phyloP scores from a whole-genome alignment of 2,797 vertebrate genomes.

The Pangasius larnaudii region DNA sequence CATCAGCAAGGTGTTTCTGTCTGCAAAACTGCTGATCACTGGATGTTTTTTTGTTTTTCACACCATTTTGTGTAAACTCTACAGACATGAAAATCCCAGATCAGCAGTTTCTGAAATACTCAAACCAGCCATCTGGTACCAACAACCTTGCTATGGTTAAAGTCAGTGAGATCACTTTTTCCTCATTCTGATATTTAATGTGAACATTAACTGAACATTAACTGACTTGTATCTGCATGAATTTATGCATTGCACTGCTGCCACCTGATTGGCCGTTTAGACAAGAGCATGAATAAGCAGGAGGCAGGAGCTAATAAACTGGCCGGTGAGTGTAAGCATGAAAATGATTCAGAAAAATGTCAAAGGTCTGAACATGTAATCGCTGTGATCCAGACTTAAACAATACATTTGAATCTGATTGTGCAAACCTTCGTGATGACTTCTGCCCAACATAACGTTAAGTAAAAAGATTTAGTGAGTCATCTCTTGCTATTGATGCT shows the following conservation, averaged over 20 bases:
- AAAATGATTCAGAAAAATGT: background rate
- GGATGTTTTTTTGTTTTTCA: background rate
- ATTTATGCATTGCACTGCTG: background rate
- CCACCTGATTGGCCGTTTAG: background rate
- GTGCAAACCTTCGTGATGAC: background rate
- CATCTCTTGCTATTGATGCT: background rate
- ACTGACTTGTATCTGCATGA: background rate
- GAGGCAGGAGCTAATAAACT: background rate
- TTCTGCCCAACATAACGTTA: background rate
- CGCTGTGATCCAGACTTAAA: background rate
- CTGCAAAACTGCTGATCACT: background rate
- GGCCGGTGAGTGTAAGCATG: background rate
- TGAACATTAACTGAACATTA: background rate
- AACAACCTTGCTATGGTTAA: background rate
- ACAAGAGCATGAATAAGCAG: no score
- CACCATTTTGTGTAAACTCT: background rate
- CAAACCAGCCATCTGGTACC: background rate
- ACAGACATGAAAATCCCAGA: background rate
- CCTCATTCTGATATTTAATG: background rate
- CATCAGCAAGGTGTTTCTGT: background rate
- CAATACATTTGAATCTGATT: background rate
- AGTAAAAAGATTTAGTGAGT: background rate
- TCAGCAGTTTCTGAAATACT: slow-evolving; percentile 6
- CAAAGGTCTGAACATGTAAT: background rate
- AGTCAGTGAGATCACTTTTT: background rate